Conservation (phyloP, 2,888 invertebrate species). For the Agrypnus murinus region DNA sequence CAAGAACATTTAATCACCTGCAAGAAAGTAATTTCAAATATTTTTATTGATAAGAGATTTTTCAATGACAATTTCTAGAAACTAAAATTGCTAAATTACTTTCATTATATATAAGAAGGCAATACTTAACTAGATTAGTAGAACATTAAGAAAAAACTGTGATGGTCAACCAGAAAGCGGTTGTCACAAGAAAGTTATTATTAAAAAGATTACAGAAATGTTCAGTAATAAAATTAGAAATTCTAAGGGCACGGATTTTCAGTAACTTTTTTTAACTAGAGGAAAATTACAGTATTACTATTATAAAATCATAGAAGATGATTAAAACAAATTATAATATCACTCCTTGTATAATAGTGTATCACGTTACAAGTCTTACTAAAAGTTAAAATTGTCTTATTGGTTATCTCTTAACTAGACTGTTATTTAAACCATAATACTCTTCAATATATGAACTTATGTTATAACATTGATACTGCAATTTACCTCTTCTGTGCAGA, state of each 20-base stretch:
- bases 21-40: slow-evolving; percentile 58
- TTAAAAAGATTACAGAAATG: slow-evolving; percentile 3
- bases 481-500: slow-evolving; percentile 45
- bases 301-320: background rate
- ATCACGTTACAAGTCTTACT: too few relatives aligned
- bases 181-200: slow-evolving; percentile 20
- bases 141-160: slow-evolving; percentile 63
- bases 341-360: slow-evolving; percentile 13
- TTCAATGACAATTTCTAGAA: slow-evolving; percentile 63
- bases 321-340: slow-evolving; percentile 29
- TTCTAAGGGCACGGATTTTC: slow-evolving; percentile 17
- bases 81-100: slow-evolving; percentile 63
- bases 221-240: slow-evolving; percentile 27
- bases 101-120: slow-evolving; percentile 61
- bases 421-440: slow-evolving; percentile 21
- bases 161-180: slow-evolving; percentile 27
- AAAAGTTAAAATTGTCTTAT: slow-evolving; percentile 3
- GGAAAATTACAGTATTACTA: slow-evolving; percentile 51
- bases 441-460: slow-evolving; percentile 18
- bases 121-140: slow-evolving; percentile 65
- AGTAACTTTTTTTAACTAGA: slow-evolving; percentile 28
- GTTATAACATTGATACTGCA: slow-evolving; percentile 33
- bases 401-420: slow-evolving; percentile 12
- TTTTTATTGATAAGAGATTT: slow-evolving; percentile 66
- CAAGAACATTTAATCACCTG: too few relatives aligned